Conservation (phyloP, 1,140 invertebrate species). For the Drosophila kohkoa region DNA sequence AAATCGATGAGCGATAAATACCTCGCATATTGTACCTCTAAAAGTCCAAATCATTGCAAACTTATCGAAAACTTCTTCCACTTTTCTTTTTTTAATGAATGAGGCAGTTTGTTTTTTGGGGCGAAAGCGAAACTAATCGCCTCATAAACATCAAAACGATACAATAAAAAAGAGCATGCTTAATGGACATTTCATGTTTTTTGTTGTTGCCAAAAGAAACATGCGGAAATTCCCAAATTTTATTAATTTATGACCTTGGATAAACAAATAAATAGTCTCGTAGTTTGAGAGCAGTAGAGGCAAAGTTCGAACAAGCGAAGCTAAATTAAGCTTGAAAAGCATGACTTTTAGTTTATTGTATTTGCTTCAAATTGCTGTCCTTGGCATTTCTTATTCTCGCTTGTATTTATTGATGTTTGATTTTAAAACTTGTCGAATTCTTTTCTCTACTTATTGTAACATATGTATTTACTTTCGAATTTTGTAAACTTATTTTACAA, state of each 20-base stretch:
- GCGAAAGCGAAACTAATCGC: slow-evolving; percentile 23
- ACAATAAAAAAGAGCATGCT: slow-evolving; percentile 33
- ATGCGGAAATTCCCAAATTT: slow-evolving; percentile 35
- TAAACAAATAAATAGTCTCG: slow-evolving; percentile 13
- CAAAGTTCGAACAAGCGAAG: neutral
- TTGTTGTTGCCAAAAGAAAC: slow-evolving; percentile 4
- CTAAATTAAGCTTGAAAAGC: neutral
- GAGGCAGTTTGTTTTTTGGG: slow-evolving; percentile 46
- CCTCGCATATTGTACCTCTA: slow-evolving; percentile 40
- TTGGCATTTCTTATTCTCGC: neutral
- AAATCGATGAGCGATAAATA: slow-evolving; percentile 82
- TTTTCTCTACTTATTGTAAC: no score
- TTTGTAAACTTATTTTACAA: no score
- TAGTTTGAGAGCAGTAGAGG: neutral
- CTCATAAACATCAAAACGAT: slow-evolving; percentile 30
- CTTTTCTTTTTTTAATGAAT: slow-evolving; percentile 52
- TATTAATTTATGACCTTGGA: slow-evolving; percentile 35
- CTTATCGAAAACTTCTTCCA: slow-evolving; percentile 34
- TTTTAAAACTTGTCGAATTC: no score
- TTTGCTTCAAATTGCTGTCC: neutral
- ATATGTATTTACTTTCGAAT: no score
- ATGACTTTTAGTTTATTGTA: neutral
- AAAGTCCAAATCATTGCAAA: slow-evolving; percentile 68
- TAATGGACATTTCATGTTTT: slow-evolving; percentile 58
- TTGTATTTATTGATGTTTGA: no score